Evolutionary conservation across 2,113 vertebrate genomes (phyloP), one percentile per base, ranked within the genome.

Genomic region (Seriola dumerili): DNA sequence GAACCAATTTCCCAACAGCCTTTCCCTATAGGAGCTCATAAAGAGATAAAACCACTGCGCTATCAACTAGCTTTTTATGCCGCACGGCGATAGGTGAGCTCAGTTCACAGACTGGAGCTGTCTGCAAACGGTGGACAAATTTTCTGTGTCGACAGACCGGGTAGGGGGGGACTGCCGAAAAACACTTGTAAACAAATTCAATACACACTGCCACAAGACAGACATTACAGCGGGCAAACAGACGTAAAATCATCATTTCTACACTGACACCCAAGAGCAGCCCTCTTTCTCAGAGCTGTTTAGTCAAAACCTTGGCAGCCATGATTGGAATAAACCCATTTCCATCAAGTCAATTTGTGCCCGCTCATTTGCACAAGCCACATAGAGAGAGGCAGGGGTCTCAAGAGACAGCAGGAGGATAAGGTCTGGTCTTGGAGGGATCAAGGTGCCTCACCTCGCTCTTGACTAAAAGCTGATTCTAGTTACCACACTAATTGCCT

Each of bases 1-100:
- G 88, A 95, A 94, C 85, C 92, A 95, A 94, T 95, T 94, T 94
- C 85, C 91, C 78, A 52, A 58, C 84, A 86, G 90, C 89, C 85
- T 86, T 80, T 91, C 74, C 83, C 89, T 87, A 84, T 89, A 88
- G 89, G 87, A 91, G 82, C 90, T 91, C 90, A 93, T 93, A 93
- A 95, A 91, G 86, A 92, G 92, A 96, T 95, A 94, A 94, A 91
- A 84, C 86, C 46, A 62, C 89, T 59, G 86, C 50, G 42, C 89
- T 90, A 94, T 92, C 89, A 91, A 91, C 91, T 81, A 79, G 71
- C 89, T 91, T 71, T 91, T 93, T 90, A 86, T 87, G 90, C 79
- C 80, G 76, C 68, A 89, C 70, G 62, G 71, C 76, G 84, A 88
- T 85, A 89, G 91, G 89, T 88, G 87, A 91, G 73, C 84, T 68